Evolutionary conservation across 1,140 invertebrate genomes (phyloP), one percentile per base, ranked within the genome.

Genomic region (Eciton burchellii): DNA sequence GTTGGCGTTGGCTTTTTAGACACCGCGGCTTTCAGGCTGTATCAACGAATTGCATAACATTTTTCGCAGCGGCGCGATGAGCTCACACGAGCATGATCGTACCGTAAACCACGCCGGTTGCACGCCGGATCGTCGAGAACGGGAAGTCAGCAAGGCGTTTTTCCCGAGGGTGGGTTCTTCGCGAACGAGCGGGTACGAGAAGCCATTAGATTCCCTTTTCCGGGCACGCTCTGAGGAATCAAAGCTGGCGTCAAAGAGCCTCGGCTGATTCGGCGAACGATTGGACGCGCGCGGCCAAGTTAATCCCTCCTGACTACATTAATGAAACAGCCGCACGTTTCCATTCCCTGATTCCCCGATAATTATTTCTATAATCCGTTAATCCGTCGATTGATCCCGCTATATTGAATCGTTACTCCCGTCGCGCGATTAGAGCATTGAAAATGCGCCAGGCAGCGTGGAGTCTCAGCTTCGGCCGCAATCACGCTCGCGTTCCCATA

Each of bases 41-140:
- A 85, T 77, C 63, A 56, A 59, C 45, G 65, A 85, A 77, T 86
- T 85, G 59, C 85, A 70, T 68, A 85, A 86, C 52, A 85, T 85
- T 86, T 86, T 86, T n/a, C 76, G 84, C 83, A 59, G 35, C 16
- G 24, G 9, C 29, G 57, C 68, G 66, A 66, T 52, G 19, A n/a
- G n/a, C 26, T 77, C 62, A 45, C 49, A 19, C 47, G 54, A 81
- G 16, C 49, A 45, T 16, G 35, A 45, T 11, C 76, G 21, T 24
- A 24, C 9, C 43, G n/a, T 26, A 14, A n/a, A 45, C 71, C 21
- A 45, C 6, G 5, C 19, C 12, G 35, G 49, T 47, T 79, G 62
- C 8, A 16, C 35, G n/a, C 21, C 11, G 26, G 49, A 66, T 79
- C 49, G 19, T 79, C 65, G 41, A 52, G 73, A 65, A n/a, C 26